A percentile compares a stretch with the other conserved stretches of the same genome.
These are phyloP conservation scores for Embiotoca jacksoni DNA, from an alignment of 2,113 vertebrate genomes.

Conservation along the genomic window DNA sequence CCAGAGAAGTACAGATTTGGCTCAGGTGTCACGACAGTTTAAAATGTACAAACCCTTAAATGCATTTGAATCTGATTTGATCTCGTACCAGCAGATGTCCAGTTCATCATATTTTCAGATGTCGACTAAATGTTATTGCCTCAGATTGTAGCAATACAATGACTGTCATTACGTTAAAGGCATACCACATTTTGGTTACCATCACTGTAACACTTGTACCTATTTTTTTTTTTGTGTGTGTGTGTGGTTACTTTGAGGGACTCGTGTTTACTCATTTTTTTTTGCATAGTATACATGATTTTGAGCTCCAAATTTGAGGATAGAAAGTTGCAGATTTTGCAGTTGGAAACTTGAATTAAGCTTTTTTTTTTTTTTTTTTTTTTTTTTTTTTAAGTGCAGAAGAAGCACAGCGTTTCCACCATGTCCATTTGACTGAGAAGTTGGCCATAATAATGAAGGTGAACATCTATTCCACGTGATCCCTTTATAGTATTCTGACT, in stretches of 20 bases:
- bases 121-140: background rate
- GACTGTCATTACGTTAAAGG: too few relatives aligned
- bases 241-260: background rate
- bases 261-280: background rate
- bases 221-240: background rate
- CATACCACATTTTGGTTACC: too few relatives aligned
- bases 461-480: conserved; percentile 16
- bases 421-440: background rate
- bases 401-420: conserved; percentile 12
- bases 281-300: conserved; percentile 57
- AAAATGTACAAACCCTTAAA: conserved; percentile 10
- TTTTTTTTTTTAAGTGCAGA: conserved; percentile 1
- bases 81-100: background rate
- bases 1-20: background rate
- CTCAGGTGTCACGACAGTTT: background rate
- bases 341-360: conserved; percentile 11
- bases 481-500: conserved; percentile 55
- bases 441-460: background rate
- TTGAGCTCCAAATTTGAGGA: background rate
- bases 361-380: background rate
- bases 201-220: background rate
- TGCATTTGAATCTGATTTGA: background rate
- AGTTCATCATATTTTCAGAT: background rate
- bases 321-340: conserved; percentile 20
- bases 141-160: background rate